Evolutionary conservation across 1,140 invertebrate genomes (phyloP), one percentile per base, ranked within the genome.

Genomic region (Drosophila pachea): DNA sequence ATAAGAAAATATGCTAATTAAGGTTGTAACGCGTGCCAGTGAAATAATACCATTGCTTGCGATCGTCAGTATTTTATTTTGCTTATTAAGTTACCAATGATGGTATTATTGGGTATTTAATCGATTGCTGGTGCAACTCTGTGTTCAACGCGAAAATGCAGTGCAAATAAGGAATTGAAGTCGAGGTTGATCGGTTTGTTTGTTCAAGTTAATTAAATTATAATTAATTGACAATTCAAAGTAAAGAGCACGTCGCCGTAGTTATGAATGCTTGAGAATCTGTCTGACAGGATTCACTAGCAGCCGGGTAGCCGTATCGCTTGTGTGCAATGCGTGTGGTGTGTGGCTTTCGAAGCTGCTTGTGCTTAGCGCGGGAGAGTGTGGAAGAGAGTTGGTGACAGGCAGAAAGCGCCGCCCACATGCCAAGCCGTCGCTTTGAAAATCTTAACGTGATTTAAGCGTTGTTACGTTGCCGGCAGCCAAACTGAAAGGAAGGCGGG

Each of bases 391-490:
- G 12, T 7, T 22, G 4, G 52, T n/a, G 9, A 32, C 3, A 31
- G 12, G 16, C 32, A 52, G 31, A 33, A 29, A 7, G 48, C 36
- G 56, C 22, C 31, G 68, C 69, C 66, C 69, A 81, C 73, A 79
- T 76, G 73, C 77, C 77, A 66, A 76, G 73, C 65, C 73, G 68
- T 67, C 50, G 67, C 54, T 40, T 68, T 69, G 77, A 52, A 81
- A 81, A 70, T 81, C 78, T 76, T 82, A 76, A 77, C 74, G 69
- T 81, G 77, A 82, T 81, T 81, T 82, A 82, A 81, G 62, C 73
- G 65, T 67, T 74, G 63, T 69, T 64, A 76, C 75, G 59, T 59
- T 58, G 61, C 48, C 59, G 50, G 56, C 33, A 14, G 32, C 48
- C 43, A 29, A 67, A 56, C 55, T 43, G 64, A 50, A 52, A 16